Evolutionary conservation across 2,797 vertebrate species (phyloP), one percentile per base, ranked within the genome.

Genomic region (Pachyuromys duprasi): DNA sequence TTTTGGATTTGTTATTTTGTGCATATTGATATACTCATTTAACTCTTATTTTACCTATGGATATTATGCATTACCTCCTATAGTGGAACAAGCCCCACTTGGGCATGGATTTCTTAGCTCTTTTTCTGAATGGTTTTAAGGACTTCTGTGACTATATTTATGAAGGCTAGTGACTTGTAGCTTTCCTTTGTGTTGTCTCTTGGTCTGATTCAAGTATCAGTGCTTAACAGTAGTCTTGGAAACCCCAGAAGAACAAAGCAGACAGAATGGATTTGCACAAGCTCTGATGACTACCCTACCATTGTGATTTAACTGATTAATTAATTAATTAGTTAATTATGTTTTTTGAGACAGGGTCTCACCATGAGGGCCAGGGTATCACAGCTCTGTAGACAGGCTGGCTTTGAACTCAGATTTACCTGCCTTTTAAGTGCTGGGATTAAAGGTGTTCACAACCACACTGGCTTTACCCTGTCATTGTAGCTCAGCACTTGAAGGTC

Each of bases 1-100:
- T 83, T 55, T 90, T 95, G 14, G 80, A 57, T 93, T 95, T 88
- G 17, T 89, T 67, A 72, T 42, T 75, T 31, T 49, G 70, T 84
- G 63, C 4, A 62, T 22, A 24, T 39, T 72, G 39, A 89, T 67
- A 89, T 0, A 62, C 74, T 63, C 9, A 76, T 72, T 53, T 67
- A 36, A 75, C 36, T 88, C 95, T 93, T 92, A 62, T 86, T 79
- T 81, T 67, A 55, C 24, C 28, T 86, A 3, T 89, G 26, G 28
- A 72, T 91, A 36, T 8, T 11, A 20, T 63, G 6, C 17, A 57
- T 90, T 67, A 26, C 74, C 24, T 70, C 11, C 26, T 67, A 36
- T 11, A 14, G 49, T 17, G 42, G 28, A 92, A 60, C 83, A 96
- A 90, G 22, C 8, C 1, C 9, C 1, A 31, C 1, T 33, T 33